Evolutionary conservation across 2,113 vertebrate species (phyloP), one percentile per base, ranked within the genome.

Genomic region (Pholis gunnellus): DNA sequence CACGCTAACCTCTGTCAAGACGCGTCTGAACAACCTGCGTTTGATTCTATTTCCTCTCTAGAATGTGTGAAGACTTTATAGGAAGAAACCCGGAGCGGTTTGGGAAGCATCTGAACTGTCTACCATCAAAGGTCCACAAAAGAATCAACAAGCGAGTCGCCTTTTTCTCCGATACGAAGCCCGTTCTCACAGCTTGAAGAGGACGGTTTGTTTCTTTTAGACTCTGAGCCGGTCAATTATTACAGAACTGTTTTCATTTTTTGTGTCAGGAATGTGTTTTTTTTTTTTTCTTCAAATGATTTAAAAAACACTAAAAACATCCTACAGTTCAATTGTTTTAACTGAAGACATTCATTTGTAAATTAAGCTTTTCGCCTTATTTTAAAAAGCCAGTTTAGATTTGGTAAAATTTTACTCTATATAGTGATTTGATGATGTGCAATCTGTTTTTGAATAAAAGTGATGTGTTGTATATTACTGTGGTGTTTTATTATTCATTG

Each of bases 11-110:
- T 31, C 31, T 31, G 31, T n/a, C 52, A 3, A n/a, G 52, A 54
- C 52, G 15, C 15, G 3, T 31, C 22, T 38, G n/a, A 70, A 46
- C 25, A 3, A 31, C 8, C 22, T 46, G 36, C 4, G 13, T 22
- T 67, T 31, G 6, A 15, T 15, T 50, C 14, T 27, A 9, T 60
- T n/a, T 57, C 1, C 7, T 79, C 34, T 74, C 3, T 70, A 99
- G 98, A 89, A 92, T 96, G 81, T 97, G 96, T 81, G 96, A 98
- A 6, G 97, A 99, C 90, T 95, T 94, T 83, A 96, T 99, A 50
- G 97, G 96, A 50, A 95, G 92, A 90, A 97, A 97, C 13, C 81
- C 94, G 0, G 9, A 88, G 20, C 86, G 95, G 68, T 76, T 98
- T 38, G 83, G 90, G 86, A 92, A 80, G 48, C 95, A 96, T 38